A percentile compares a stretch with the other conserved stretches of the same genome.
phyloP scores from a whole-genome alignment of 2,113 vertebrate genomes.

The Junco hyemalis region DNA sequence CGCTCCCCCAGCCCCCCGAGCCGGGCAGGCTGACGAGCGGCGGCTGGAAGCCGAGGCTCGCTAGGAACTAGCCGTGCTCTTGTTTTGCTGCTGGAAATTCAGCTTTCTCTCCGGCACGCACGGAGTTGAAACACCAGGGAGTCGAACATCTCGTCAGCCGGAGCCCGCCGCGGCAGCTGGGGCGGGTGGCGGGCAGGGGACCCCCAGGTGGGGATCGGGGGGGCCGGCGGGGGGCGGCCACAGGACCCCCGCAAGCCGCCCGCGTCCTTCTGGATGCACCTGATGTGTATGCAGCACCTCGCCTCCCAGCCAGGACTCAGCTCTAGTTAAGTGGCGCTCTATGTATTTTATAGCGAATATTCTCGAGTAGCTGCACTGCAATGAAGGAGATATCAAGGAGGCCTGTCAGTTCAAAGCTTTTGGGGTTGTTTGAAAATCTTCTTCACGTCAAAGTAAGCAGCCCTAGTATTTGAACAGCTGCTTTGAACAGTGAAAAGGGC shows the following conservation, averaged over 20 bases:
- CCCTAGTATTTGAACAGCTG: constrained; percentile 79
- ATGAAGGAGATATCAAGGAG: constrained; percentile 73
- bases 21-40: background rate
- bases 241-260: background rate
- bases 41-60: background rate
- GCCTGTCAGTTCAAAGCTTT: constrained; percentile 82
- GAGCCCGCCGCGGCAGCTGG: background rate
- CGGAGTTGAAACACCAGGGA: background rate
- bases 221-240: background rate
- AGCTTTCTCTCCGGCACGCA: background rate
- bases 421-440: constrained; percentile 78
- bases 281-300: constrained; percentile 32
- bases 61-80: background rate
- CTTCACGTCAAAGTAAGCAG: constrained; percentile 75
- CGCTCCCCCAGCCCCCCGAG: background rate
- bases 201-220: background rate
- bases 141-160: background rate
- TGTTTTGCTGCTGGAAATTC: background rate
- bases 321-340: constrained; percentile 36
- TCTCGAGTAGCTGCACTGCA: constrained; percentile 61
- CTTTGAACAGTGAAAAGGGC: constrained; percentile 78
- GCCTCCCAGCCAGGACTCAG: constrained; percentile 8
- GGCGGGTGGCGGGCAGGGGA: background rate
- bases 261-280: background rate
- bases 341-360: constrained; percentile 56